Percentiles rank a stretch among this genome's conserved stretches.
Conservation (phyloP, 2,888 invertebrate genomes). For the Crioceris asparagi region DNA sequence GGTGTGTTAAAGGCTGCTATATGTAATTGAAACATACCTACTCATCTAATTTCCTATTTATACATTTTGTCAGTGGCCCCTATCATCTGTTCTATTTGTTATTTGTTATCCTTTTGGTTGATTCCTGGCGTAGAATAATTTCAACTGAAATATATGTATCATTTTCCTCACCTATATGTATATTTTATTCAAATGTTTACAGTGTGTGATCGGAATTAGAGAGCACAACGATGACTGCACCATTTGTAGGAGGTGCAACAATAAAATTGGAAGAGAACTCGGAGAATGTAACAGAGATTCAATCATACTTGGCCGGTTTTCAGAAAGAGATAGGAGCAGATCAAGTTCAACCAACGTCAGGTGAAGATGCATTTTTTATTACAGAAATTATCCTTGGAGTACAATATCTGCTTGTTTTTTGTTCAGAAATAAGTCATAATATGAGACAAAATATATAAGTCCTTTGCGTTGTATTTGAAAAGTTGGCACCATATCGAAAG, state of each 20-base stretch:
- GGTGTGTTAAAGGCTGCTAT: too few species aligned
- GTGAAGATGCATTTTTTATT: conserved; percentile 26
- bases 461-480: conserved; percentile 10
- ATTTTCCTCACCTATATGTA: too few species aligned
- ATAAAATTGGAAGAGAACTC: conserved; percentile 39
- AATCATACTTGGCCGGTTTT: conserved; percentile 70
- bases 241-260: conserved; percentile 33
- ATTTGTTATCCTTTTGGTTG: too few species aligned
- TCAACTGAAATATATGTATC: too few species aligned
- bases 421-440: conserved; percentile 11
- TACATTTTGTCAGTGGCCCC: too few species aligned
- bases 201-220: too few species aligned
- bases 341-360: conserved; percentile 36
- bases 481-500: too few species aligned
- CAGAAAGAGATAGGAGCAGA: conserved; percentile 64
- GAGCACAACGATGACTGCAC: conserved; percentile 30
- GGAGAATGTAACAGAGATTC: conserved; percentile 57
- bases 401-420: conserved; percentile 8
- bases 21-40: too few species aligned
- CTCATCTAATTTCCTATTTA: too few species aligned
- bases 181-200: too few species aligned
- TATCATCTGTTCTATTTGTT: too few species aligned
- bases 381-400: not conserved
- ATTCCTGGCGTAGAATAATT: not conserved
- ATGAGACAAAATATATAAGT: conserved; percentile 8